Evolutionary conservation across 2,113 vertebrate species (phyloP).

Genomic region (Acanthisitta chloris): DNA sequence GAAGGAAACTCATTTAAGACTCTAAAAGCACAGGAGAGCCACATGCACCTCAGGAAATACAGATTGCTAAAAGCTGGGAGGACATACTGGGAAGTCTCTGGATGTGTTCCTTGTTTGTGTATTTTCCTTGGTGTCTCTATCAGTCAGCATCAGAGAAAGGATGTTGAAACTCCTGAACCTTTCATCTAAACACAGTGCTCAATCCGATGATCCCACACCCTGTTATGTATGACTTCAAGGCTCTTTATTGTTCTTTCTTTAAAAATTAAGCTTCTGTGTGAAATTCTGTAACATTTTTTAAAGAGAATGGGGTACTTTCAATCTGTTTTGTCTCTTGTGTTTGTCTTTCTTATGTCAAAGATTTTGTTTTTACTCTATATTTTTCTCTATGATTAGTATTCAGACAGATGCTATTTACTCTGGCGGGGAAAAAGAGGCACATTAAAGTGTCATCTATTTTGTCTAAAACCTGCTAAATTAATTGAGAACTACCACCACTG

Average conservation of each 20-base stretch:
- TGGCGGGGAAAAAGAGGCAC: neutral
- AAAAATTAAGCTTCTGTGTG: neutral
- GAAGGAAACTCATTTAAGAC: neutral
- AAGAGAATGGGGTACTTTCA: neutral
- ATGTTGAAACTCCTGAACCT: neutral
- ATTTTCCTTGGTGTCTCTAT: neutral
- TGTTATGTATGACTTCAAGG: neutral
- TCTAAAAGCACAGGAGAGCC: neutral
- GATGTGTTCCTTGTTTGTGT: neutral
- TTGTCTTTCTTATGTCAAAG: neutral
- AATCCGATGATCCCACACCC: neutral
- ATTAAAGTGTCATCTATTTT: slow-evolving; percentile 45
- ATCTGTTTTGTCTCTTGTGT: neutral
- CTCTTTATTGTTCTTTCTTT: neutral
- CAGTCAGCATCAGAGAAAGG: neutral
- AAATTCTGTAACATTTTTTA: neutral
- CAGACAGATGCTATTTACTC: neutral
- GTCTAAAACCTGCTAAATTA: slow-evolving; percentile 55
- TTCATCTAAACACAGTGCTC: neutral
- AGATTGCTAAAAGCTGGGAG: neutral
- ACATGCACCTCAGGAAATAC: neutral
- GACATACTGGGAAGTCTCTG: neutral
- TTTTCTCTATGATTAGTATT: slow-evolving; percentile 13
- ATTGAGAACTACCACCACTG: slow-evolving; percentile 39
- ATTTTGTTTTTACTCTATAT: neutral